Evolutionary conservation across 2,113 vertebrate species (phyloP).

Genomic region (Engystomops pustulosus): DNA sequence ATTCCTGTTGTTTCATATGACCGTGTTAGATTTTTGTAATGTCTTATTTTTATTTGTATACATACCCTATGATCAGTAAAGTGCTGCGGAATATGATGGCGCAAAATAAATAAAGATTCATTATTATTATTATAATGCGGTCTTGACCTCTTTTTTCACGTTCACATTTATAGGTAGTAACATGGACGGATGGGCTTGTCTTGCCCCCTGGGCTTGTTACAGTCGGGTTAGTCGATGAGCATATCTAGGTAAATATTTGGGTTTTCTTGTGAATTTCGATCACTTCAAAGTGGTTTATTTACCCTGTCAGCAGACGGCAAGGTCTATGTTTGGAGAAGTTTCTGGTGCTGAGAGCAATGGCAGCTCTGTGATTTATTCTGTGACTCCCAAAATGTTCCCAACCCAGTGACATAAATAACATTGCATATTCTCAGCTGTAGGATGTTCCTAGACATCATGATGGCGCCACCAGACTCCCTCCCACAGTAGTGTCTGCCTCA

Average conservation of each 20-base stretch:
- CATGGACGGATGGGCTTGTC: neutral
- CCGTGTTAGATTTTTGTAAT: too few relatives aligned
- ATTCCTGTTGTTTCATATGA: too few relatives aligned
- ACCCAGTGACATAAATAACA: constrained; percentile 10
- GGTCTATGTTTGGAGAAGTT: constrained; percentile 64
- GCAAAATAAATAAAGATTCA: too few relatives aligned
- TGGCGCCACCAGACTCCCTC: constrained; percentile 38
- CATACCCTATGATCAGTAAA: too few relatives aligned
- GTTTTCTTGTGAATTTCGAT: constrained; percentile 62
- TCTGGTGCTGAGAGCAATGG: constrained; percentile 63
- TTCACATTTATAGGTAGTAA: too few relatives aligned
- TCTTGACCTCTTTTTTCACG: neutral
- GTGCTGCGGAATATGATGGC: too few relatives aligned
- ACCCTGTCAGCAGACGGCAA: constrained; percentile 64
- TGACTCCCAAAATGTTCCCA: neutral
- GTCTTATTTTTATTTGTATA: too few relatives aligned
- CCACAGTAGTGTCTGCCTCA: constrained; percentile 36
- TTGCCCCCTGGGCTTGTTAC: constrained; percentile 1
- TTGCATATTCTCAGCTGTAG: constrained; percentile 39
- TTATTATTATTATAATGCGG: neutral
- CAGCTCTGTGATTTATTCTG: constrained; percentile 65
- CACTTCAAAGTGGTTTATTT: constrained; percentile 67
- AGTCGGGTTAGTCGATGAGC: constrained; percentile 56
- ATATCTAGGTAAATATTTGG: constrained; percentile 67
- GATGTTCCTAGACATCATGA: neutral